Base-by-base conservation (phyloP, 1,140 invertebrate species). In the Bombus pascuorum region DNA sequence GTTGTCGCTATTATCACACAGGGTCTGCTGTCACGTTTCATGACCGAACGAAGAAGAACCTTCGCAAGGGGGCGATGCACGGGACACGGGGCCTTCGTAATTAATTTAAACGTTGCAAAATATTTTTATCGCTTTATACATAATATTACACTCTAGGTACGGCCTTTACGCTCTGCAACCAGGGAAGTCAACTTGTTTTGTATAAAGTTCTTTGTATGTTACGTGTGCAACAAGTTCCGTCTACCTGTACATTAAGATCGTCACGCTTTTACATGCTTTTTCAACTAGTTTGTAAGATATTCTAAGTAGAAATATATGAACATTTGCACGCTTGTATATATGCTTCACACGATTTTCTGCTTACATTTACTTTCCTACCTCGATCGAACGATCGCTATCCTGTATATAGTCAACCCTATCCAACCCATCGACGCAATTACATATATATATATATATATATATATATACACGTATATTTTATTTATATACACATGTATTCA, bases 271-370 rank as follows among this genome's bases (percentile, higher is more conserved):
- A 42, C 22, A 57, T 5, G 71, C 44, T 85, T 65, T 47, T n/a
- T 28, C 8, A 5, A 70, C 25, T 85, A 85, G 78, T 68, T 57
- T 85, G 79, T 85, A 85, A 85, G 84, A 81, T 32, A 59, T 47
- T 81, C 42, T 12, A 15, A 53, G 70, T 85, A 85, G 83, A 85
- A 81, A 85, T 81, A 85, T 76, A 81, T 34, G 25, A 44, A 57
- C 28, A 22, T 81, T 81, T 74, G 84, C 84, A 81, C 84, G 84
- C 79, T 81, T 85, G 78, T 85, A 75, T 25, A 85, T 75, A 81
- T 47, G 70, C 83, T 83, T 86, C 68, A 62, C 32, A 71, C 47
- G 25, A 62, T 83, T 83, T 65, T 32, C 57, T 71, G 62, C 53
- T 34, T 82, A 62, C 57, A 47, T 82, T 42, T 57, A 34, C 57